A percentile compares a stretch with the other conserved stretches of the same genome.
phyloP scores from a whole-genome alignment of 2,113 vertebrate species.

The cat (Felis catus) region F.catus_Fca126_mat1.0 CM031418.1:121489501-121490000 shows the following conservation, averaged over 20 bases:
- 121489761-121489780: no score
- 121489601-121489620: not conserved
- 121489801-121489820: no score
- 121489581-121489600: not conserved
- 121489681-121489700: no score
- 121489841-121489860: no score
- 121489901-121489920: not conserved
- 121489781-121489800: no score
- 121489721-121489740: no score
- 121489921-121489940: not conserved
- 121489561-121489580: not conserved
- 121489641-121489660: not conserved
- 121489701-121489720: no score
- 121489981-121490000: not conserved
- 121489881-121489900: not conserved
- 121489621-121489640: not conserved
- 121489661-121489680: not conserved
- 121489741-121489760: no score
- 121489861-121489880: no score
- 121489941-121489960: not conserved
- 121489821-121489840: rapidly evolving
- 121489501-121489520: not conserved
- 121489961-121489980: not conserved
- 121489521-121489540: not conserved
- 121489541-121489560: not conserved